Evolutionary conservation across 1,140 invertebrate species (phyloP).

Genomic region (Nephila pilipes): DNA sequence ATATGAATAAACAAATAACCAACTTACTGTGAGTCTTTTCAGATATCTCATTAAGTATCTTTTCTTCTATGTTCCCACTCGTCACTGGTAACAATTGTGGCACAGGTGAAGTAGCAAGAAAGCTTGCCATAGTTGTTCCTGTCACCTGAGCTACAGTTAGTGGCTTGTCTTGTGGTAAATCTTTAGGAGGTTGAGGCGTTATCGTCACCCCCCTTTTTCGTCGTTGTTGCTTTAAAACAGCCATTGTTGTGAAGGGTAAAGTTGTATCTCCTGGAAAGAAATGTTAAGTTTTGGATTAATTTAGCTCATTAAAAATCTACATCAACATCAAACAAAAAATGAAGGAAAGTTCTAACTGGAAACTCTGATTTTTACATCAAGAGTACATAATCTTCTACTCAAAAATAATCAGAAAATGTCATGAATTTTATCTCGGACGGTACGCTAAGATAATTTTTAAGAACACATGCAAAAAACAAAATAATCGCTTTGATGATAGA

Average conservation of each 20-base stretch:
- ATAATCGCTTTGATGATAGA: no score
- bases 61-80: slow-evolving; percentile 36
- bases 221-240: background rate
- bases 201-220: background rate
- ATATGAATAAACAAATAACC: no score
- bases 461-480: no score
- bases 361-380: no score
- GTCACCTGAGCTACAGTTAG: background rate
- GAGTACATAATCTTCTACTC: no score
- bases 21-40: slow-evolving; percentile 67
- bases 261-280: background rate
- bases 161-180: background rate
- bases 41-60: slow-evolving; percentile 41
- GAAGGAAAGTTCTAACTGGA: no score
- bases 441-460: no score
- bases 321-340: no score
- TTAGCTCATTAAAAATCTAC: no score
- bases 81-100: background rate
- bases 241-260: background rate
- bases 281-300: background rate
- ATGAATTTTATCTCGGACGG: no score
- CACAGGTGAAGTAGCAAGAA: background rate
- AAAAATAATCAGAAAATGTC: no score
- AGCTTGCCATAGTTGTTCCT: background rate
- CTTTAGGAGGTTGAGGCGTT: background rate